Base-by-base conservation (phyloP, 2,797 vertebrate species). In the Enteromius fasciolatus region DNA sequence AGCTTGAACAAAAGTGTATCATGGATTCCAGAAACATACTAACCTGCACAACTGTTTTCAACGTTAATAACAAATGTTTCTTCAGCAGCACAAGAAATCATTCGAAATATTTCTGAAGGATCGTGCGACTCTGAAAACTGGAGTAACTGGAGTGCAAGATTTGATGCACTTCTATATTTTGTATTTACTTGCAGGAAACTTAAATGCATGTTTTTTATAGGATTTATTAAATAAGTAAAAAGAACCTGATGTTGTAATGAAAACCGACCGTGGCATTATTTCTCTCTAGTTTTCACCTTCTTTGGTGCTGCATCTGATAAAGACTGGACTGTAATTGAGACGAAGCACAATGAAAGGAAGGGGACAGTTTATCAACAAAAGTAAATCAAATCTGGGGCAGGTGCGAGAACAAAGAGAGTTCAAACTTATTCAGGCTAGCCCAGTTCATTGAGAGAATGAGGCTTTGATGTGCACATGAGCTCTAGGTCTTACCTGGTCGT, bases 401-500 rank as follows among this genome's bases (percentile, higher is more conserved):
- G 69, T 72, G 12, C 10, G 39, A 72, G n/a, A 54, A 76, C 50
- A 83, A 72, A 73, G 23, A 76, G 7, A 25, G 80, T 86, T 86
- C 46, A 85, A 80, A 89, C 92, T 91, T 89, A 89, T 93, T 87
- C 87, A 86, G 64, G 76, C 81, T 86, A 91, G 88, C 91, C 90
- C 86, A 92, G 74, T 90, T 93, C 86, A 79, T 84, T 89, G 85
- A 91, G 85, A 88, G 90, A 92, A 89, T 88, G 84, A 89, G 90
- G 89, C 83, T 84, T 68, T 70, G 31, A 81, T 84, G 80, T 79
- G 77, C 66, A 54, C 18, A 61, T 1, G 28, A 70, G 17, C 23
- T 69, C 17, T 67, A 31, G 72, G 4, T 48, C 84, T 79, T 91
- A 99, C 98, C 97, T 99, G 98, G 91, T 99, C 98, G 50, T 99